phyloP scores from a whole-genome alignment of 2,888 invertebrate genomes.

The Pachliopta kotzebuea region DNA sequence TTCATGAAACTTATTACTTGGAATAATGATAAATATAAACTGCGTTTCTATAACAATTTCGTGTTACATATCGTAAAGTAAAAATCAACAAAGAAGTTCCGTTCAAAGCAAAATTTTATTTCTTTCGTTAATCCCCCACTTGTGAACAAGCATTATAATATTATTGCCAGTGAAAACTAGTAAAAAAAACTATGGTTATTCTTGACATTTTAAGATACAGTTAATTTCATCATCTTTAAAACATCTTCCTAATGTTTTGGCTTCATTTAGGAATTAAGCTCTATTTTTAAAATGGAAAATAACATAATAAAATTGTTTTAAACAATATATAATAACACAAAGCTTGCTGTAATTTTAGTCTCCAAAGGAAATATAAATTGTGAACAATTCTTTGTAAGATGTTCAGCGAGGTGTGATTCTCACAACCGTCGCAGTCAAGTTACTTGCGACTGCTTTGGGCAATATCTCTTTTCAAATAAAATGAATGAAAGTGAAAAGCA shows the following conservation, averaged over 20 bases:
- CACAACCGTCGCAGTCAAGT: conserved; percentile 22
- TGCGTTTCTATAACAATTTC: neutral
- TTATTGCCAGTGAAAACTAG: no score
- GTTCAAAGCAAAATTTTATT: no score
- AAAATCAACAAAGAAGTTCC: no score
- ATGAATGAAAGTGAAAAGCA: conserved; percentile 9
- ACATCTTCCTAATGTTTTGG: no score
- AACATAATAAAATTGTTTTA: neutral
- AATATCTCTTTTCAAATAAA: conserved; percentile 10
- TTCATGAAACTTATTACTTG: conserved; percentile 14
- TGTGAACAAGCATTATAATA: no score
- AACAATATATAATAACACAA: neutral
- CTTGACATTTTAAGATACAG: no score
- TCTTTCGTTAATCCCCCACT: no score
- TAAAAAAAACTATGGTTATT: no score
- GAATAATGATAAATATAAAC: conserved; percentile 11
- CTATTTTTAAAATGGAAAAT: neutral
- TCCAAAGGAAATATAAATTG: neutral
- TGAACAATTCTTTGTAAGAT: conserved; percentile 3
- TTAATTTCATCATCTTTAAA: no score
- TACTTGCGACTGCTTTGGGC: conserved; percentile 3
- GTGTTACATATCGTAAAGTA: no score
- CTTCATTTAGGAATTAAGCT: neutral
- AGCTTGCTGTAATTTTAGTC: neutral
- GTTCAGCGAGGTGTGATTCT: conserved; percentile 17